These are phyloP conservation scores for Andrena fulva DNA, from an alignment of 2,888 invertebrate genomes.

Conservation along the genomic window DNA sequence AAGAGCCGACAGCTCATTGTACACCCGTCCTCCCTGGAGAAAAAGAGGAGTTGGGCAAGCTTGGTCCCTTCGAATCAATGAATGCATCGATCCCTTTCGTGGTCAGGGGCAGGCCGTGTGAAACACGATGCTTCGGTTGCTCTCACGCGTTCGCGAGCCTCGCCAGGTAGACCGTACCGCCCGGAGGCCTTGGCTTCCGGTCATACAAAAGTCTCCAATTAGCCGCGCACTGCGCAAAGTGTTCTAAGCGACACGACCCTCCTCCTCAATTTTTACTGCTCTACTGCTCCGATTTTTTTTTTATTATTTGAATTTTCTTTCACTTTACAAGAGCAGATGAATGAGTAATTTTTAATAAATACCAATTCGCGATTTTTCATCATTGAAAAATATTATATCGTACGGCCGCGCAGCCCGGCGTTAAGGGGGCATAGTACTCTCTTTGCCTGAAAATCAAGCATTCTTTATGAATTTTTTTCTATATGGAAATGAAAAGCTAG, in stretches of 20 bases:
- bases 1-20: conserved; percentile 13
- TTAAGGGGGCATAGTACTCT: too few relatives aligned
- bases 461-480: too few relatives aligned
- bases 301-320: too few relatives aligned
- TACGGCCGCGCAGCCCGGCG: too few relatives aligned
- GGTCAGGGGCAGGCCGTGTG: conserved; percentile 35
- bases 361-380: too few relatives aligned
- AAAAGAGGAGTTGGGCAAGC: conserved; percentile 25
- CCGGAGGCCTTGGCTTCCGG: conserved; percentile 23
- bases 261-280: too few relatives aligned
- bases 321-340: too few relatives aligned
- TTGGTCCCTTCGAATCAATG: conserved; percentile 36
- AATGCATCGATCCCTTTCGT: conserved; percentile 37
- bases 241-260: background rate
- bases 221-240: background rate
- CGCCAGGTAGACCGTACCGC: conserved; percentile 22
- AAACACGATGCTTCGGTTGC: conserved; percentile 27
- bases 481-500: too few relatives aligned
- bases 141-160: conserved; percentile 34
- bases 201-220: background rate
- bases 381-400: too few relatives aligned
- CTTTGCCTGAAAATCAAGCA: too few relatives aligned
- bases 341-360: too few relatives aligned
- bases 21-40: background rate
- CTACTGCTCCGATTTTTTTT: too few relatives aligned